Evolutionary conservation across 1,140 invertebrate genomes (phyloP), one percentile per base, ranked within the genome.

Genomic region (Drosophila rufa): DNA sequence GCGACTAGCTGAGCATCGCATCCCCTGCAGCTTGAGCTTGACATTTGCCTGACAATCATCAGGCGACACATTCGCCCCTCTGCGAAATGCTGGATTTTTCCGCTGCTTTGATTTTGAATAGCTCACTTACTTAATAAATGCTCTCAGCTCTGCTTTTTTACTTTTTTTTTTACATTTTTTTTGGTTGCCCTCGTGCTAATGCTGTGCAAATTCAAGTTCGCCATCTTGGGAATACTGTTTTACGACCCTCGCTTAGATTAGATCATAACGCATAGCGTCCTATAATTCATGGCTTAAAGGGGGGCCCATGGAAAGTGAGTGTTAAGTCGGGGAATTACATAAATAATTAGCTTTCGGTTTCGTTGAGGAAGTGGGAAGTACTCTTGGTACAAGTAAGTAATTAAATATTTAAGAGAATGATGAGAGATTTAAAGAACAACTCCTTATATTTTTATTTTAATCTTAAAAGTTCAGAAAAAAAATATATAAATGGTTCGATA

Each of bases 101-200:
- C 86, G 80, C 83, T 78, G 73, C 84, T 78, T 80, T 87, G 84
- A 89, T 87, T 89, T 73, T 84, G 84, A 87, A 84, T 84, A 71
- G 80, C 84, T 75, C 84, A 80, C 84, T 87, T 89, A 87, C 79
- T 82, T 86, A 86, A 87, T 86, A 86, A 82, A 87, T 66, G 79
- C 75, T 59, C 27, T 55, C n/a, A 71, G 74, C 58, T 46, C 46
- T 46, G 53, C 25, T 22, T 43, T 57, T 42, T 15, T 51, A n/a
- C n/a, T n/a, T n/a, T n/a, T n/a, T 58, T 11, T 46, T 33, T 27
- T 25, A 27, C 60, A 7, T 36, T 22, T 11, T 33, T 42, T 47
- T 45, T 30, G 62, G 27, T 36, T 47, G 38, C n/a, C 48, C 17
- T 30, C 12, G 7, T 19, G 42, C 36, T 86, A 86, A 85, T 86